phyloP scores from a whole-genome alignment of 1,140 invertebrate species.

The Lineus longissimus region DNA sequence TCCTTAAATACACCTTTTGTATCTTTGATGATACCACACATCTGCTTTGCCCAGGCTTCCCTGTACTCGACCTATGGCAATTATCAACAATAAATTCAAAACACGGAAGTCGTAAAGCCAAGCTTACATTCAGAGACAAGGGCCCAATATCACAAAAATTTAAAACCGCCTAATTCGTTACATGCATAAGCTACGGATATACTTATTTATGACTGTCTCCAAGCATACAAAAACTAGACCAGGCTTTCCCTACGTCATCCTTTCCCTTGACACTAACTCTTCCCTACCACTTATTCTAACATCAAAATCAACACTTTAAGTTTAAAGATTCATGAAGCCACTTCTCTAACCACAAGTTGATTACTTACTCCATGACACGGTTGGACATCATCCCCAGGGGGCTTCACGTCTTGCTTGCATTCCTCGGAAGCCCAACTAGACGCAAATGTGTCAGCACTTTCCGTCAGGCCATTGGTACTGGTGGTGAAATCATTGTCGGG shows the following conservation, averaged over 20 bases:
- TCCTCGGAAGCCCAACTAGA: neutral
- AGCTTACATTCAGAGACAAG: too few relatives aligned
- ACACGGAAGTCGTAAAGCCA: neutral
- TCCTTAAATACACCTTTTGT: neutral
- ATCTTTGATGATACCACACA: neutral
- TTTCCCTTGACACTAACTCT: too few relatives aligned
- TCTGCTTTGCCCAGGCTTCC: neutral
- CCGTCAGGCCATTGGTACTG: slow-evolving; percentile 7
- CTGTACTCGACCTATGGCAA: neutral
- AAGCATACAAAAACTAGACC: too few relatives aligned
- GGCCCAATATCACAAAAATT: too few relatives aligned
- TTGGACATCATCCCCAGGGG: neutral
- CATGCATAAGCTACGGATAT: too few relatives aligned
- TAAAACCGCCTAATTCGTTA: too few relatives aligned
- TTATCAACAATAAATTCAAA: neutral
- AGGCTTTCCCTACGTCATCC: too few relatives aligned
- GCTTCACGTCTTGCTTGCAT: neutral
- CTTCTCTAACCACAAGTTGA: too few relatives aligned
- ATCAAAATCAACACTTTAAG: too few relatives aligned
- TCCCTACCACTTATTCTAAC: too few relatives aligned
- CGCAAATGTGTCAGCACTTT: neutral
- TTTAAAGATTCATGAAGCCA: too few relatives aligned
- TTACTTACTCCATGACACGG: neutral
- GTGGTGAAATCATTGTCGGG: slow-evolving; percentile 15
- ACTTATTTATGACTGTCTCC: too few relatives aligned